A percentile compares a stretch with the other conserved stretches of the same genome.
Conservation (phyloP, 64 coral and sea anemone species). For the Acropora yongei region DNA sequence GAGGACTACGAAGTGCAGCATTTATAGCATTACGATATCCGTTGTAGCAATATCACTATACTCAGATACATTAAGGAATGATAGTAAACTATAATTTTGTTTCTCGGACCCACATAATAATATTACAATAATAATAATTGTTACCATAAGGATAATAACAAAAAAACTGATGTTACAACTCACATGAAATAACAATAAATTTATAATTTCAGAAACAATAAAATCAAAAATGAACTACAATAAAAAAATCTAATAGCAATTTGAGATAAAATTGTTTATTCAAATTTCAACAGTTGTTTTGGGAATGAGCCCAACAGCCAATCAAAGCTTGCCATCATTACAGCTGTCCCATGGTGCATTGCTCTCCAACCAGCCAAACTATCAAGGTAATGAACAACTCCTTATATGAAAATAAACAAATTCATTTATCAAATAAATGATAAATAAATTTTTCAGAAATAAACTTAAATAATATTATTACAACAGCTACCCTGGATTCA, state of each 20-base stretch:
- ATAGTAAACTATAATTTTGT: too few relatives aligned
- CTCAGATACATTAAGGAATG: too few relatives aligned
- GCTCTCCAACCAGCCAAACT: conserved; percentile 50
- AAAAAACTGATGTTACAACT: too few relatives aligned
- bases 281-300: conserved; percentile 69
- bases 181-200: too few relatives aligned
- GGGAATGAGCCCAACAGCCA: conserved; percentile 52
- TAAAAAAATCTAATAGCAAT: neutral
- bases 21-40: too few relatives aligned
- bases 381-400: conserved; percentile 58
- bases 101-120: too few relatives aligned
- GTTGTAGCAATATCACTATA: too few relatives aligned
- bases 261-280: neutral
- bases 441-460: neutral
- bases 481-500: neutral
- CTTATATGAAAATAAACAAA: neutral
- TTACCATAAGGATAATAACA: too few relatives aligned
- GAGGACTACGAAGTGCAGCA: too few relatives aligned
- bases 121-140: too few relatives aligned
- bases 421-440: neutral
- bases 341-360: conserved; percentile 52
- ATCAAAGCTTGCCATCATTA: conserved; percentile 32
- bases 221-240: neutral
- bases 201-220: neutral
- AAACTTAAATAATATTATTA: neutral